Conservation (phyloP, 2,113 vertebrate genomes). For the Barnardius zonarius region DNA sequence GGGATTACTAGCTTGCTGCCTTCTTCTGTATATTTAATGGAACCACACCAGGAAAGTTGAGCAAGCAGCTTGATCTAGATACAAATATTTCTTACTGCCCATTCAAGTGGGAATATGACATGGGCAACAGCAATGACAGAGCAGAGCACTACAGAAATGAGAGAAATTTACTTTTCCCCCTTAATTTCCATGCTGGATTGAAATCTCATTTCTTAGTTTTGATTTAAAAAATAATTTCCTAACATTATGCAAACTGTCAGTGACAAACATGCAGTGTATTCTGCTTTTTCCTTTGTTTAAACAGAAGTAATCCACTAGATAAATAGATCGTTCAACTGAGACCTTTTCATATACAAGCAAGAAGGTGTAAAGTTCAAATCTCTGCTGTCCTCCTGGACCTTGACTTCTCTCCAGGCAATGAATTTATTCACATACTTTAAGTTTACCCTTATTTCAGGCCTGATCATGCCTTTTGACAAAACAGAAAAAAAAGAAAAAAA, state of each 20-base stretch:
- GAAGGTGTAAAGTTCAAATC: not conserved
- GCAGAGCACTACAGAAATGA: not conserved
- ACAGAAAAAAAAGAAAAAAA: not conserved
- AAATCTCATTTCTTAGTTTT: not conserved
- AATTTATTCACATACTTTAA: not conserved
- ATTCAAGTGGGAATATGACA: conserved; percentile 9
- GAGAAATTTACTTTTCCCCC: not conserved
- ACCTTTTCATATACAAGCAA: not conserved
- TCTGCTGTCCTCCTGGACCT: not conserved
- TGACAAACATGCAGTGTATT: not conserved
- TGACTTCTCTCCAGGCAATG: not conserved
- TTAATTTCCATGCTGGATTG: not conserved
- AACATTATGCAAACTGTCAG: not conserved
- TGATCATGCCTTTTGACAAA: not conserved
- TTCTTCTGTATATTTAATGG: conserved; percentile 25
- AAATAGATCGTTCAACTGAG: not conserved
- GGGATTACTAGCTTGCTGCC: conserved; percentile 8
- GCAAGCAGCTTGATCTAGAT: not conserved
- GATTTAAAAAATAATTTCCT: not conserved
- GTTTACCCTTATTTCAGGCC: not conserved
- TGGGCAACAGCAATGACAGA: not conserved
- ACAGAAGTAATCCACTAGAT: not conserved
- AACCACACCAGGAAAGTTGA: conserved; percentile 27
- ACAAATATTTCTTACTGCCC: not conserved
- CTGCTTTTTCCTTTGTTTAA: not conserved